These are phyloP conservation scores for Callinectes sapidus DNA, from an alignment of 2,888 invertebrate genomes.

Conservation along the genomic window DNA sequence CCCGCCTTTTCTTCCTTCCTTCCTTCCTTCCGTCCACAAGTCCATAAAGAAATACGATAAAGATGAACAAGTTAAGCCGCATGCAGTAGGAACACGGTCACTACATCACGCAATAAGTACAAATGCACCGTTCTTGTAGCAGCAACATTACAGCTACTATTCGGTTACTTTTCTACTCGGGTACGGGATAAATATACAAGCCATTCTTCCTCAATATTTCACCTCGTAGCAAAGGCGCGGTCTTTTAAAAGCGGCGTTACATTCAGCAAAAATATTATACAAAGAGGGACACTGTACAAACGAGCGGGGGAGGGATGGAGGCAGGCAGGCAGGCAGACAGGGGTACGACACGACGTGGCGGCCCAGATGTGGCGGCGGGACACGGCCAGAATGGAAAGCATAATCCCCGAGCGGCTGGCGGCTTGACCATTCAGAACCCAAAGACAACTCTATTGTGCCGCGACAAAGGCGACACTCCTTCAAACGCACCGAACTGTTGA, in stretches of 20 bases:
- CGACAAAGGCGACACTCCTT: slow-evolving; percentile 61
- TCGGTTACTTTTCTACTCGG: background rate
- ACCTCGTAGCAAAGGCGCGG: background rate
- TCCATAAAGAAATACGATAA: background rate
- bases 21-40: background rate
- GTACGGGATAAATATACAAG: background rate
- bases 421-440: slow-evolving; percentile 59
- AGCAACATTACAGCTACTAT: background rate
- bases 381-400: slow-evolving; percentile 19
- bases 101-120: background rate
- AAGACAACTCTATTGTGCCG: slow-evolving; percentile 64
- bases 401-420: slow-evolving; percentile 37
- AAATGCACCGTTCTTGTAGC: background rate
- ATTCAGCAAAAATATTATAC: slow-evolving; percentile 32
- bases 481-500: slow-evolving; percentile 65
- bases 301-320: background rate
- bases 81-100: background rate
- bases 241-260: slow-evolving; percentile 9
- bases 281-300: background rate
- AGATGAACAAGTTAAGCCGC: background rate
- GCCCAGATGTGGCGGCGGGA: slow-evolving; percentile 19
- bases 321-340: background rate
- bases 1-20: background rate
- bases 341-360: background rate
- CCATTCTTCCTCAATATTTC: background rate